A percentile compares a stretch with the other conserved stretches of the same genome.
Evolutionary conservation across 2,113 vertebrate species (phyloP).

Genomic region (Pipra filicauda): DNA sequence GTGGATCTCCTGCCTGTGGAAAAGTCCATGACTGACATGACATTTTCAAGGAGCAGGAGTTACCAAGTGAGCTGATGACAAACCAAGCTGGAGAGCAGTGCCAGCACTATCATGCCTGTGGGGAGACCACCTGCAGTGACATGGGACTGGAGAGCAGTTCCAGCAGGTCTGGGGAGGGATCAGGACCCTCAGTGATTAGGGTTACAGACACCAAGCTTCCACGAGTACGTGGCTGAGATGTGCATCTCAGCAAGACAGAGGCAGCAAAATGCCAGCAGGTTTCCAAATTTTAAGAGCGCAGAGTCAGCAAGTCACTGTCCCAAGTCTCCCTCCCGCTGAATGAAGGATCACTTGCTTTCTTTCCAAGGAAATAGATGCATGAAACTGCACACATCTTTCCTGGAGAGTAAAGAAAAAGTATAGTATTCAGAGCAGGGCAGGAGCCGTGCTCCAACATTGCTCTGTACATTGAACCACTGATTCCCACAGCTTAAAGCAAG

Average conservation of each 20-base stretch:
- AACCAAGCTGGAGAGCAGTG: background rate
- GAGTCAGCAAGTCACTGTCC: slow-evolving; percentile 33
- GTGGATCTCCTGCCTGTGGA: background rate
- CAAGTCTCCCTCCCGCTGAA: slow-evolving; percentile 26
- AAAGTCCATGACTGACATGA: background rate
- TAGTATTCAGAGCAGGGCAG: slow-evolving; percentile 8
- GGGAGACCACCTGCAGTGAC: background rate
- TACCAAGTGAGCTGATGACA: background rate
- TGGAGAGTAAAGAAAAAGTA: slow-evolving; percentile 45
- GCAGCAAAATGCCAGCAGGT: background rate
- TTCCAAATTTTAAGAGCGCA: slow-evolving; percentile 4
- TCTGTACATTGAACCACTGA: background rate
- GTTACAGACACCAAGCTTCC: background rate
- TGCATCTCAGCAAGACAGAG: slow-evolving; percentile 24
- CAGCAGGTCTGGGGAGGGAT: background rate
- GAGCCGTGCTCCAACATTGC: background rate
- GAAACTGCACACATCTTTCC: slow-evolving; percentile 33
- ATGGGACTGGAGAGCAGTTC: background rate
- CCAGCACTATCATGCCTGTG: background rate
- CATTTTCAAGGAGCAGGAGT: slow-evolving; percentile 11
- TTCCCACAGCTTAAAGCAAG: background rate
- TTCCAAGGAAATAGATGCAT: slow-evolving; percentile 50
- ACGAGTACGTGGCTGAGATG: background rate
- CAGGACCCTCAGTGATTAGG: background rate
- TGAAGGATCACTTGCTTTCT: slow-evolving; percentile 41